Evolutionary conservation across 2,113 vertebrate species (phyloP), one percentile per base, ranked within the genome.

Genomic region (Anhinga anhinga): DNA sequence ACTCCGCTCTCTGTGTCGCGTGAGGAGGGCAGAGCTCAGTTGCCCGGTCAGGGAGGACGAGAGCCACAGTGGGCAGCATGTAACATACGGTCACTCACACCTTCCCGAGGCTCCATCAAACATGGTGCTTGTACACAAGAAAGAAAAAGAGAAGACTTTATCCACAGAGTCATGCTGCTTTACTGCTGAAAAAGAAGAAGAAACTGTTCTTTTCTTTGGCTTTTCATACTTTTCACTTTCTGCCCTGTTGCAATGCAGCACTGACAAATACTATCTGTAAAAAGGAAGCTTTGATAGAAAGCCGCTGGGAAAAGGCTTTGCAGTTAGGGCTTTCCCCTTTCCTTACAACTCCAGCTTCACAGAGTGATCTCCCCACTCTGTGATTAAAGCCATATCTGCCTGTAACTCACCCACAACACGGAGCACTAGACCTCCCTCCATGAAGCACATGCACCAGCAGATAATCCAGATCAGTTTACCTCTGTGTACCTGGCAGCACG

Each of bases 401-500:
- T 34, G 9, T 29, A 45, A 90, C 78, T 95, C 81, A 26, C 81
- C 53, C 95, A 20, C 9, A 6, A 3, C 59, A 7, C 0, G 1
- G 79, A 79, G 82, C 50, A 42, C 73, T 42, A 76, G 90, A 92
- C 94, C 96, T 97, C 87, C 93, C 89, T 87, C 80, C 5, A 0
- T 2, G 85, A 56, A 89, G 83, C 92, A 93, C 95, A 95, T 96
- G 95, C 95, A 81, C 84, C 5, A 4, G 93, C 91, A 95, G 97
- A 95, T 98, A 98, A 98, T 98, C 98, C 98, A 98, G 97, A 96
- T 98, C 96, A 95, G 70, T 96, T 98, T 97, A 97, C 97, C 97
- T 97, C 96, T 88, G 82, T 34, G 98, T 97, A 98, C 98, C 98
- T 98, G 98, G 98, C 82, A 97, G 98, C 97, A 94, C 53, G 81